Base-by-base conservation (phyloP, 2,888 invertebrate genomes). In the Spisula subtruncata region DNA sequence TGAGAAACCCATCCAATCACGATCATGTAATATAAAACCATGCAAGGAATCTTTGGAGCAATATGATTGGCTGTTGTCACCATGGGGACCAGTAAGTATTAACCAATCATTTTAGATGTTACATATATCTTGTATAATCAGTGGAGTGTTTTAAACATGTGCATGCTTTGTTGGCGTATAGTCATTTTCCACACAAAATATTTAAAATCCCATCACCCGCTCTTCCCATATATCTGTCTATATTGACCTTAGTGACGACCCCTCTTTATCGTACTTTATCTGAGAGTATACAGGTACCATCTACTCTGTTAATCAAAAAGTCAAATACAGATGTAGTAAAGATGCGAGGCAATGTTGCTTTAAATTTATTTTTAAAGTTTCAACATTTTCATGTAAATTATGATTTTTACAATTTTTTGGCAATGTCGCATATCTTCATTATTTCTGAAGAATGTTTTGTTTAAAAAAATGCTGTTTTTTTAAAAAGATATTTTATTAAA, bases 81-180 rank as follows among this genome's bases (percentile, higher is more conserved):
- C 94, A 81, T 95, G 95, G 95, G 94, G 94, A 91, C 94, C 94
- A 60, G 95, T 95, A 91, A 92, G 94, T 93, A 18, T 80, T 60
- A 51, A 82, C 48, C 80, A 85, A 56, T 85, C 75, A 71, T 54
- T 41, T 56, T 56, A 51, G 32, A 56, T 85, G 85, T 85, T 79
- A 35, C 56, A 48, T 80, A 41, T 80, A 85, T 41, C 2, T 85
- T n/a, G 56, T 85, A 56, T 85, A 81, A 18, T 81, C 51, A 85
- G 85, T 85, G 85, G 54, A 80, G 85, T 85, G 85, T 56, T 80
- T 25, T 25, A n/a, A 80, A 80, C 54, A 51, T 46, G 56, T 85
- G 85, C 85, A 85, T 85, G 85, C 75, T 84, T n/a, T 84, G 35
- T 41, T 75, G 48, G 56, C 83, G 20, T 81, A n/a, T 54, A 60